phyloP scores from a whole-genome alignment of 2,113 vertebrate species.

The Saccopteryx bilineata region DNA sequence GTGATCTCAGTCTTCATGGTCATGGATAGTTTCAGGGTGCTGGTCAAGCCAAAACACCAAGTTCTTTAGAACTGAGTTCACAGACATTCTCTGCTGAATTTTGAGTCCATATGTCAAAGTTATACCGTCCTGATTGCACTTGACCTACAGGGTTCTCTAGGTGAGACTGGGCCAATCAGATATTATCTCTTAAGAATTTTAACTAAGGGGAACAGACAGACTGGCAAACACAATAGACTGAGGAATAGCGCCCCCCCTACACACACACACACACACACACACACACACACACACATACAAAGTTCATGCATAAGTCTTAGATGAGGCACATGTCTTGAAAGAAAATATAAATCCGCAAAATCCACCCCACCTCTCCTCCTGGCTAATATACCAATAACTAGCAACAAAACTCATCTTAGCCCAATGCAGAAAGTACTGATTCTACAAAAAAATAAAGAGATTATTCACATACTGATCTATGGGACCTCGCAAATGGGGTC shows the following conservation, averaged over 20 bases:
- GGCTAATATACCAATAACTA: neutral
- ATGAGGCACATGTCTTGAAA: neutral
- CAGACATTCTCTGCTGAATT: neutral
- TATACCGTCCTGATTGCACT: neutral
- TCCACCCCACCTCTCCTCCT: neutral
- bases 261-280: neutral
- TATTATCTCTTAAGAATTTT: conserved; percentile 4
- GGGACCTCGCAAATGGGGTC: neutral
- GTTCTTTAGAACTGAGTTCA: neutral
- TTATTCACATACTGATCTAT: neutral
- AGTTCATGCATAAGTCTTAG: neutral
- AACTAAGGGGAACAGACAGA: neutral
- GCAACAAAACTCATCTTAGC: neutral
- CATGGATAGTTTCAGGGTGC: neutral
- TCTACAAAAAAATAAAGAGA: neutral
- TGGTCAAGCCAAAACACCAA: neutral
- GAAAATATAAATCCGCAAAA: neutral
- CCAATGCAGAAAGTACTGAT: neutral
- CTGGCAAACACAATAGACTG: neutral
- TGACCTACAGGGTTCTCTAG: neutral
- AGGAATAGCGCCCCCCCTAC: neutral
- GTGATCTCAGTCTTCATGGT: neutral
- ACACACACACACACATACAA: neutral
- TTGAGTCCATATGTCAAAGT: neutral
- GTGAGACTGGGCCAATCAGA: neutral